phyloP scores from a whole-genome alignment of 1,140 invertebrate species.

The Arion vulgaris region DNA sequence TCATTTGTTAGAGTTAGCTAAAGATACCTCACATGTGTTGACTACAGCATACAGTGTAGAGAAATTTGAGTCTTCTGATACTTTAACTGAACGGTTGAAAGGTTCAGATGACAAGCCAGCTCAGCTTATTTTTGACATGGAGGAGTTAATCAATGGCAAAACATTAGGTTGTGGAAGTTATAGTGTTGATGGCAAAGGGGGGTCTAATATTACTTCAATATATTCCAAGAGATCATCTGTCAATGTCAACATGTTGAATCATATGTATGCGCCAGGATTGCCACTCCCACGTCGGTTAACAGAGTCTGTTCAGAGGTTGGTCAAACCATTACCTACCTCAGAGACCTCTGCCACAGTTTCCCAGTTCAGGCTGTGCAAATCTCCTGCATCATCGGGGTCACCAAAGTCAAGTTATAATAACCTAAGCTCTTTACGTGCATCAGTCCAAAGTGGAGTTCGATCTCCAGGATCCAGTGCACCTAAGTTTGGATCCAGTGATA shows the following conservation, averaged over 20 bases:
- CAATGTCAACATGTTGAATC: constrained; percentile 54
- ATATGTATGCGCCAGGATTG: constrained; percentile 53
- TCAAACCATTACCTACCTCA: constrained; percentile 51
- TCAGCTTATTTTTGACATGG: constrained; percentile 27
- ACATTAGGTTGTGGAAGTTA: constrained; percentile 13
- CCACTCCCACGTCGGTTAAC: constrained; percentile 52
- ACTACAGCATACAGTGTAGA: background rate
- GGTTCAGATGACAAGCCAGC: background rate
- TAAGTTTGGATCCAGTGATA: constrained; percentile 22
- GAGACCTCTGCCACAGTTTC: constrained; percentile 42
- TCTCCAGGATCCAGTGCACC: constrained; percentile 43
- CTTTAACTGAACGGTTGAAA: background rate
- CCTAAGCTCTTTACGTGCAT: constrained; percentile 39
- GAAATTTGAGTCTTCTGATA: background rate
- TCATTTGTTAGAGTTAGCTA: constrained; percentile 9
- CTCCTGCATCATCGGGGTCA: constrained; percentile 44
- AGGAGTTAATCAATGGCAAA: constrained; percentile 31
- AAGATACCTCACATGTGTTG: background rate
- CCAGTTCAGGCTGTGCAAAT: constrained; percentile 46
- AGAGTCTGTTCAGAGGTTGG: constrained; percentile 53
- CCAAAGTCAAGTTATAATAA: constrained; percentile 35
- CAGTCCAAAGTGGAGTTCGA: constrained; percentile 41
- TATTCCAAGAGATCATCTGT: constrained; percentile 52
- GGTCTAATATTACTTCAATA: constrained; percentile 53
- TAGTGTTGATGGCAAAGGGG: constrained; percentile 40